phyloP scores from a whole-genome alignment of 2,113 vertebrate genomes.

The Oreochromis tanganicae region DNA sequence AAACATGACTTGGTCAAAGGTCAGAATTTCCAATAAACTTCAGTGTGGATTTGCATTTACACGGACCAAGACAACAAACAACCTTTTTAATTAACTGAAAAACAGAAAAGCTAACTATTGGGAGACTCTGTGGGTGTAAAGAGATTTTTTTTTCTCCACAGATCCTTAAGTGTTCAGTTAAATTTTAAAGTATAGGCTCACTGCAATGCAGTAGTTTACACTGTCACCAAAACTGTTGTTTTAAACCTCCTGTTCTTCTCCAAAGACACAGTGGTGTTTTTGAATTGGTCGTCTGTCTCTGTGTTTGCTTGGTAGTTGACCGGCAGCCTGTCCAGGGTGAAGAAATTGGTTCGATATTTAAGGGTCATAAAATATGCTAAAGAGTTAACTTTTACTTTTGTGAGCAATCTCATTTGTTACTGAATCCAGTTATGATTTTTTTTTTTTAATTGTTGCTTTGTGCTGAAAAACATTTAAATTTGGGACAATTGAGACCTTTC shows the following conservation, averaged over 20 bases:
- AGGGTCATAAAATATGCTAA: not conserved
- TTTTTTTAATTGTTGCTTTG: rapidly evolving
- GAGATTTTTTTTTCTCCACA: rapidly evolving
- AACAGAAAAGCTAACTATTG: not conserved
- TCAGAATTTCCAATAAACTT: not conserved
- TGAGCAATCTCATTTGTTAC: not conserved
- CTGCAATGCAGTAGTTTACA: not conserved
- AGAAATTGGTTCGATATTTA: rapidly evolving
- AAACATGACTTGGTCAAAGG: not conserved
- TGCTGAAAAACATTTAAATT: not conserved
- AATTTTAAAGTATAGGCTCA: not conserved
- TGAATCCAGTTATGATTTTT: not conserved
- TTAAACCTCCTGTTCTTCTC: not conserved
- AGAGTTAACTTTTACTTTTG: not conserved
- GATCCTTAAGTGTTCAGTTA: not conserved
- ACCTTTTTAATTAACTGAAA: rapidly evolving
- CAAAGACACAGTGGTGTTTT: not conserved
- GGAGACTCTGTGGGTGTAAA: not conserved
- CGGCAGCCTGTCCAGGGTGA: rapidly evolving
- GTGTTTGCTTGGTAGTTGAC: not conserved
- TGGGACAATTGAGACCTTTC: not conserved
- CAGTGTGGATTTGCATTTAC: not conserved
- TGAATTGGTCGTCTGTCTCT: not conserved
- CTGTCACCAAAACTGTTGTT: not conserved
- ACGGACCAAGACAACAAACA: not conserved